Evolutionary conservation across 2,113 vertebrate species (phyloP).

Genomic region (Globicephala melas): DNA sequence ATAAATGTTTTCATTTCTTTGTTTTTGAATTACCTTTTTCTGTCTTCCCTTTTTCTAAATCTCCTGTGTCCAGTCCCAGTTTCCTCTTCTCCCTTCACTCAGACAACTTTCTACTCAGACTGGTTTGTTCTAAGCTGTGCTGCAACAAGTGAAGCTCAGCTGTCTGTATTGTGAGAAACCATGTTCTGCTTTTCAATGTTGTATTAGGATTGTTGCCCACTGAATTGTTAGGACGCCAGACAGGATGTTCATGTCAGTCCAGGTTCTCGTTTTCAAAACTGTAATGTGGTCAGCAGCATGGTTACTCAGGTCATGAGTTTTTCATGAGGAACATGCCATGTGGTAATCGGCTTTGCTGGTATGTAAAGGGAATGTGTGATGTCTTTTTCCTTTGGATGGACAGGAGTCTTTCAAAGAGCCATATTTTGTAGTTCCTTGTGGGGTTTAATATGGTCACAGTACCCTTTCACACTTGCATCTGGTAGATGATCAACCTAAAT

Average conservation of each 20-base stretch:
- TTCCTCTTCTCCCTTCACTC: background rate
- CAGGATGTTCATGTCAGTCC: background rate
- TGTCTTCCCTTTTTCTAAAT: background rate
- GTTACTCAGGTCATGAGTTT: background rate
- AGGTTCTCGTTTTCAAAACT: background rate
- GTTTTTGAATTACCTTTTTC: background rate
- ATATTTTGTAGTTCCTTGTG: background rate
- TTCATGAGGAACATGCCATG: background rate
- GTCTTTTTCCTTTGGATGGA: background rate
- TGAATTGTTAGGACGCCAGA: conserved; percentile 2
- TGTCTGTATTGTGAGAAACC: background rate
- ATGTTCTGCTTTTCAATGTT: background rate
- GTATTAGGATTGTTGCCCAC: background rate
- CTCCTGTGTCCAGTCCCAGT: background rate
- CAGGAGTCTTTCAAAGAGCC: background rate
- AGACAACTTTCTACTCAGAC: background rate
- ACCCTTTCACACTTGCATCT: background rate
- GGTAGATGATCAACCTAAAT: background rate
- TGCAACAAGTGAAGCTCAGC: background rate
- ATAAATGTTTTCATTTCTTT: background rate
- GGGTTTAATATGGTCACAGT: background rate
- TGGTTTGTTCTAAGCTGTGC: background rate
- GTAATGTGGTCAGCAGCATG: background rate
- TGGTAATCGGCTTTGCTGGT: background rate
- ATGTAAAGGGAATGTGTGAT: background rate